These are phyloP conservation scores for Rhinopomastus cyanomelas DNA, from an alignment of 2,113 vertebrate genomes.

Conservation along the genomic window DNA sequence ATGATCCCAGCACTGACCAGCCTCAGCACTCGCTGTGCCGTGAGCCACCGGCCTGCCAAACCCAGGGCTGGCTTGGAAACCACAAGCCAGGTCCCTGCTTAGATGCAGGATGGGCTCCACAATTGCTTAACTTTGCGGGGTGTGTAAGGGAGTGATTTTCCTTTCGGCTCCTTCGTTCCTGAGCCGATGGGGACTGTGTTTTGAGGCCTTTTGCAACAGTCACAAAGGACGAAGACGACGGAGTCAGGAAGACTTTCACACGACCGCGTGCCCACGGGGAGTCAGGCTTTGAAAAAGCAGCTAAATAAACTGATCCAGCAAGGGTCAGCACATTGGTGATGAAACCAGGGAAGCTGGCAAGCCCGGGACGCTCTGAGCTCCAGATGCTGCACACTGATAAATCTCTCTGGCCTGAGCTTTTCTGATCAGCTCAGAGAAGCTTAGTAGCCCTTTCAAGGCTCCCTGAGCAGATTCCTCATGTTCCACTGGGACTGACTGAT, in stretches of 20 bases:
- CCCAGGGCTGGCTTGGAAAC: not conserved
- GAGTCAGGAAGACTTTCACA: not conserved
- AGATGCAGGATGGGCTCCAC: not conserved
- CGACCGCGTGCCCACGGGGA: not conserved
- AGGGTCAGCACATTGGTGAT: constrained; percentile 39
- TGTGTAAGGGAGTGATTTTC: constrained; percentile 4
- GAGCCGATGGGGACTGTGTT: not conserved
- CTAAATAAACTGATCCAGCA: constrained; percentile 10
- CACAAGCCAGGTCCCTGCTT: not conserved
- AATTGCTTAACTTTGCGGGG: constrained; percentile 10
- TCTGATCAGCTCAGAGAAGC: constrained; percentile 39
- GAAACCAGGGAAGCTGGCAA: constrained; percentile 32
- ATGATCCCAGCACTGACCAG: not conserved
- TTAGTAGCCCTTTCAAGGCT: not conserved
- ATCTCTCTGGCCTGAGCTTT: constrained; percentile 32
- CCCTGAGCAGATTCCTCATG: not conserved
- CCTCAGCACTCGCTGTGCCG: not conserved
- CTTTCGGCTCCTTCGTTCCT: not conserved
- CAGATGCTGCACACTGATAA: constrained; percentile 25
- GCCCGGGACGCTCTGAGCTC: not conserved
- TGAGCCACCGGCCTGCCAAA: not conserved
- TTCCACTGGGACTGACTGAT: not conserved
- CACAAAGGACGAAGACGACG: not conserved
- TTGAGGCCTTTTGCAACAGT: not conserved
- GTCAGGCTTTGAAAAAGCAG: not conserved